Conservation (phyloP, 1,140 invertebrate genomes). For the Cydia strobilella region DNA sequence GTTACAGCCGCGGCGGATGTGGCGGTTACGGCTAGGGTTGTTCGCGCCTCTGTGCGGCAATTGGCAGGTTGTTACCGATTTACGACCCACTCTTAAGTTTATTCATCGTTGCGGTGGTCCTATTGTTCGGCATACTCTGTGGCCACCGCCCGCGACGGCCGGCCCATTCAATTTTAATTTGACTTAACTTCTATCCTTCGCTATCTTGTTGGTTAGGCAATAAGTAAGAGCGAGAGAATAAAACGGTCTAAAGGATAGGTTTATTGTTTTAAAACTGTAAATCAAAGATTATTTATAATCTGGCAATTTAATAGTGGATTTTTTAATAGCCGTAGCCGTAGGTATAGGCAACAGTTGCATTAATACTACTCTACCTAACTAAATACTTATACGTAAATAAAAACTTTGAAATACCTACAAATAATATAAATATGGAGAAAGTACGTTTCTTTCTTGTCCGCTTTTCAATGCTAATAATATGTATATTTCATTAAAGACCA, state of each 20-base stretch:
- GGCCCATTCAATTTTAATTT: slow-evolving; percentile 25
- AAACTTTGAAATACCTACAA: too few species aligned
- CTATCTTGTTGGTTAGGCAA: neutral
- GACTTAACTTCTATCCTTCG: neutral
- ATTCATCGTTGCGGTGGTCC: slow-evolving; percentile 75
- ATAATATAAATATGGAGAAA: too few species aligned
- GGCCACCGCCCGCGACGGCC: slow-evolving; percentile 51
- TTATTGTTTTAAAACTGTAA: neutral
- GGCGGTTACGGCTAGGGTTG: slow-evolving; percentile 58
- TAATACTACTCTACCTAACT: too few species aligned
- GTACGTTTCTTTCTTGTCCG: too few species aligned
- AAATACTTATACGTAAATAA: too few species aligned
- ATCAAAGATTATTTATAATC: neutral
- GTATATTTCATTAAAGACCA: too few species aligned
- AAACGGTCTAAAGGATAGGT: neutral
- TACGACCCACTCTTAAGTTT: slow-evolving; percentile 75
- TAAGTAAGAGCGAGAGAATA: slow-evolving; percentile 1
- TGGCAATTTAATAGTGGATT: too few species aligned
- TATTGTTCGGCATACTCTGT: slow-evolving; percentile 69
- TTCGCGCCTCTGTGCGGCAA: slow-evolving; percentile 77
- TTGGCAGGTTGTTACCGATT: slow-evolving; percentile 77
- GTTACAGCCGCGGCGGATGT: slow-evolving; percentile 73
- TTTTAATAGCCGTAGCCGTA: too few species aligned
- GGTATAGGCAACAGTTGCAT: too few species aligned
- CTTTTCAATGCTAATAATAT: too few species aligned